Evolutionary conservation across 2,888 invertebrate species (phyloP).

Genomic region (Agrotis segetum): DNA sequence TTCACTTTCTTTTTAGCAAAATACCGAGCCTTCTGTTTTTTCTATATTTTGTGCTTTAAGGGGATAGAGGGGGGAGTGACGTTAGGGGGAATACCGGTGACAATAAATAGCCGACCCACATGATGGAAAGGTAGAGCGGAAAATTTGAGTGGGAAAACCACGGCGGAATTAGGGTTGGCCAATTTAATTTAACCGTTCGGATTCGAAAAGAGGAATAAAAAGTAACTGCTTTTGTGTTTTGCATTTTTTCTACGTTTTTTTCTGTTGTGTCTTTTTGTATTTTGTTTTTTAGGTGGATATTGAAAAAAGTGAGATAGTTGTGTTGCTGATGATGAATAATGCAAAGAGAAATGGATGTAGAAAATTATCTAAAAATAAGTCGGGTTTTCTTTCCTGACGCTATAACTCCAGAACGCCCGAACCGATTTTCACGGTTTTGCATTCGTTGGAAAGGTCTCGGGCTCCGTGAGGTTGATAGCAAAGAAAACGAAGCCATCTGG

Average conservation of each 20-base stretch:
- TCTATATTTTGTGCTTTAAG: slow-evolving; percentile 3
- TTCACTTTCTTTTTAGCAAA: too few relatives aligned
- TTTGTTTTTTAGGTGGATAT: neutral
- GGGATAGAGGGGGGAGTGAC: slow-evolving; percentile 16
- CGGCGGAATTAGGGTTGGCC: slow-evolving; percentile 59
- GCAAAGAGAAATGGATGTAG: too few relatives aligned
- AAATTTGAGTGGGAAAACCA: slow-evolving; percentile 69
- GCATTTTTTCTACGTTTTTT: neutral
- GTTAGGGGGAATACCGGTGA: slow-evolving; percentile 42
- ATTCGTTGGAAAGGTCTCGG: too few relatives aligned
- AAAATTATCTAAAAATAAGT: too few relatives aligned
- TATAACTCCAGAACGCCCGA: too few relatives aligned
- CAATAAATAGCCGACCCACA: slow-evolving; percentile 67
- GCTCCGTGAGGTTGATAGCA: too few relatives aligned
- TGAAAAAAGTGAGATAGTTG: too few relatives aligned
- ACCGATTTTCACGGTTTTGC: too few relatives aligned
- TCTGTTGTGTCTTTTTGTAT: neutral
- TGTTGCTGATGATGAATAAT: neutral
- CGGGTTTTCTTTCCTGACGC: too few relatives aligned
- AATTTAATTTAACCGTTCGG: slow-evolving; percentile 29
- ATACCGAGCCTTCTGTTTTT: slow-evolving; percentile 27
- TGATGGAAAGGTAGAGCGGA: slow-evolving; percentile 69
- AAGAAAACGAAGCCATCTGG: too few relatives aligned
- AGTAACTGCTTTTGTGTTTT: slow-evolving; percentile 14
- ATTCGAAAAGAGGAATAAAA: slow-evolving; percentile 11